Conservation (phyloP, 30 jellyfish, hydroid and myxozoan genomes). For the Turritopsis rubra region DNA sequence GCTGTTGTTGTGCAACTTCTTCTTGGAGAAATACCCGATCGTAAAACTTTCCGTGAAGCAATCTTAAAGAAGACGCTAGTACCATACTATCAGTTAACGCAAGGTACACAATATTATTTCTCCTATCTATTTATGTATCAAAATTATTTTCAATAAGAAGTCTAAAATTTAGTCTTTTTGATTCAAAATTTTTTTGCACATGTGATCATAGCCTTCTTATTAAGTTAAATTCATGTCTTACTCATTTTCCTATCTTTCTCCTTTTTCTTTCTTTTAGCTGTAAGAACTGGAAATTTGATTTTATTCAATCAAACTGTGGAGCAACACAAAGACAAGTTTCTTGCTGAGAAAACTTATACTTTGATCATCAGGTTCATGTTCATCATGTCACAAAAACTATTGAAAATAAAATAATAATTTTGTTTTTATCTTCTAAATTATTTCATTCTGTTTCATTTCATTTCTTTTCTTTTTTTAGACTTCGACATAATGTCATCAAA, state of each 20-base stretch:
- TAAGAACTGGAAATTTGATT: slow-evolving; percentile 83
- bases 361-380: slow-evolving; percentile 71
- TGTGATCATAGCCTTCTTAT: too few species aligned
- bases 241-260: not conserved
- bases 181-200: too few species aligned
- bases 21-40: slow-evolving; percentile 92
- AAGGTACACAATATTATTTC: slow-evolving; percentile 38
- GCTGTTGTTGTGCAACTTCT: slow-evolving; percentile 86
- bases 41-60: slow-evolving; percentile 72
- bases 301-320: slow-evolving; percentile 74
- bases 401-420: not conserved
- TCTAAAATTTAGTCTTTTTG: too few species aligned
- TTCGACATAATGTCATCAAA: slow-evolving; percentile 90
- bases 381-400: not conserved
- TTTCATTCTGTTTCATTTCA: not conserved
- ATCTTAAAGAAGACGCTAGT: slow-evolving; percentile 75
- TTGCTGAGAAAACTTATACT: slow-evolving; percentile 88
- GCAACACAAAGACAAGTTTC: slow-evolving; percentile 80
- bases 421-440: not conserved
- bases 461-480: slow-evolving; percentile 29
- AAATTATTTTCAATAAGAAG: too few species aligned
- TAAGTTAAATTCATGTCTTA: too few species aligned
- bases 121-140: too few species aligned
- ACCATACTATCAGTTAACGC: slow-evolving; percentile 82
- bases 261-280: slow-evolving; percentile 49